phyloP scores from a whole-genome alignment of 2,113 vertebrate genomes.

The Orientallactaga bullata region DNA sequence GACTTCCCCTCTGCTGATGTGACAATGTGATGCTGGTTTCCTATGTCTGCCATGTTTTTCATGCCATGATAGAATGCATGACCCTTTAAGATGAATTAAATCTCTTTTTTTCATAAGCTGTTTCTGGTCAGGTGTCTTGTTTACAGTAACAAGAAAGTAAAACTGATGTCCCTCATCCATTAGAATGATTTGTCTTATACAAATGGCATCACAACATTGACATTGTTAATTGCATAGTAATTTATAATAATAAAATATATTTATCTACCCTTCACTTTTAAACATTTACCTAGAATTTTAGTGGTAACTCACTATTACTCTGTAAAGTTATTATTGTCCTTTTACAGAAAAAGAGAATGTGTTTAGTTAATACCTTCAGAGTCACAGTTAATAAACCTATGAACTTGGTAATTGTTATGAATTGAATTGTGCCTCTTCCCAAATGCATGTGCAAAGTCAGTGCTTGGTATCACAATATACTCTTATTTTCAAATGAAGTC shows the following conservation, averaged over 20 bases:
- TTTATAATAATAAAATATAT: background rate
- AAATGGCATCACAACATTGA: background rate
- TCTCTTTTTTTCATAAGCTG: too few relatives aligned
- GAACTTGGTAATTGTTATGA: background rate
- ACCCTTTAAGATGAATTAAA: too few relatives aligned
- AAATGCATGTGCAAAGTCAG: background rate
- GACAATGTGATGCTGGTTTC: too few relatives aligned
- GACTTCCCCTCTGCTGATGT: too few relatives aligned
- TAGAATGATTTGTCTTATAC: background rate
- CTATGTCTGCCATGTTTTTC: too few relatives aligned
- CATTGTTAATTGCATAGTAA: background rate
- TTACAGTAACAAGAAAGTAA: too few relatives aligned
- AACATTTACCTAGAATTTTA: background rate
- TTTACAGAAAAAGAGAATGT: slow-evolving; percentile 1
- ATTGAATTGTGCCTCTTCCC: background rate
- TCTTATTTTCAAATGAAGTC: background rate
- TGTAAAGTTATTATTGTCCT: background rate
- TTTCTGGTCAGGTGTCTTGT: too few relatives aligned
- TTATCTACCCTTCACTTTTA: background rate
- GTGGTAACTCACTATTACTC: background rate
- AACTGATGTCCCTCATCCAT: background rate
- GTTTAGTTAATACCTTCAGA: background rate
- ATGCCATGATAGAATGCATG: too few relatives aligned
- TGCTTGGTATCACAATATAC: background rate
- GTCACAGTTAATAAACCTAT: background rate